phyloP scores from a whole-genome alignment of 2,888 invertebrate species.

The Ochropacha duplaris region DNA sequence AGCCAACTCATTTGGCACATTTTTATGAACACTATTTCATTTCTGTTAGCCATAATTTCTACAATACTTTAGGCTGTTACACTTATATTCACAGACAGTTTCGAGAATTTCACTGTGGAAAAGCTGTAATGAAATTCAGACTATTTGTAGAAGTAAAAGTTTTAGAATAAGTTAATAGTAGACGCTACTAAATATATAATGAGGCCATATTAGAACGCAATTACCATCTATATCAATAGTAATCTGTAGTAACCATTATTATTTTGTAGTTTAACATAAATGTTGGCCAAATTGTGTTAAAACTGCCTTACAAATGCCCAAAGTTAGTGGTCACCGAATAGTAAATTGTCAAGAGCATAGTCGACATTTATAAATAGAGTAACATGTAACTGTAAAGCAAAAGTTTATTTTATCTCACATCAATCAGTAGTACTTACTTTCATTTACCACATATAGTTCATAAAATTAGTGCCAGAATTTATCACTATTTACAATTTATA shows the following conservation, averaged over 20 bases:
- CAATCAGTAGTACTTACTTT: neutral
- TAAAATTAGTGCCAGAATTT: neutral
- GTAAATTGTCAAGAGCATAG: neutral
- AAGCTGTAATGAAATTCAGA: neutral
- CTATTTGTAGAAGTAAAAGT: neutral
- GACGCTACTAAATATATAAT: neutral
- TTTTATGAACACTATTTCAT: constrained; percentile 59
- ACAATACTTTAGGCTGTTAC: neutral
- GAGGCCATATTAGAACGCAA: neutral
- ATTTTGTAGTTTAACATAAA: neutral
- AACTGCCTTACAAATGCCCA: too few species aligned
- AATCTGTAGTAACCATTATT: neutral
- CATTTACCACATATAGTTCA: neutral
- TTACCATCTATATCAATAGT: neutral
- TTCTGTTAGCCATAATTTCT: constrained; percentile 20
- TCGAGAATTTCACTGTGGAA: neutral
- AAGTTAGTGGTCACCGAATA: too few species aligned
- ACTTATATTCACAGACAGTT: neutral
- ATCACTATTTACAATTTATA: neutral
- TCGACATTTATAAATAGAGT: neutral
- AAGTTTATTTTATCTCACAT: neutral
- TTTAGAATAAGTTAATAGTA: neutral
- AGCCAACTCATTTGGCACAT: constrained; percentile 69
- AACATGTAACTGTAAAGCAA: neutral
- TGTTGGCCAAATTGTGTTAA: neutral